Evolutionary conservation across 2,888 invertebrate species (phyloP), one percentile per base, ranked within the genome.

Genomic region (Cryptophagus acutangulus): DNA sequence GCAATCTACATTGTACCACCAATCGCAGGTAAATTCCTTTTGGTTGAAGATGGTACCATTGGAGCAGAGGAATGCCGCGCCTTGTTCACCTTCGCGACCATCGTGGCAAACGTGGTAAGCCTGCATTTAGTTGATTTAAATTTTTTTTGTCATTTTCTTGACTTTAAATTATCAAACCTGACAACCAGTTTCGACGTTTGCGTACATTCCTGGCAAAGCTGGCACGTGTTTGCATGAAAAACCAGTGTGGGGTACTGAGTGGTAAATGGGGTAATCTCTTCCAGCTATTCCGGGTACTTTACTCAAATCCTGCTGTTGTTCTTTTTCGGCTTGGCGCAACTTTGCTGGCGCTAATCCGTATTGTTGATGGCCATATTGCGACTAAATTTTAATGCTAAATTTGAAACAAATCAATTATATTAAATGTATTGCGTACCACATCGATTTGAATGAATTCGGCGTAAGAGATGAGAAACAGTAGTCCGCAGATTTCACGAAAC

Each of bases 1-100:
- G 56, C 90, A 90, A 61, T 89, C 82, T 0, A 89, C 88, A 63
- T 90, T 90, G 74, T 88, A 88, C 90, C 90, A 90, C 89, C 89
- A 90, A 64, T 90, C 90, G 56, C 90, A 90, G 2, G 86, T 79
- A 57, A 90, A 90, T 62, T 88, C 84, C 46, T 81, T 78, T 61
- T 90, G 90, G 69, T 87, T 87, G 69, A 90, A 90, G 43, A 90
- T 72, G 0, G 90, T 90, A 1, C 90, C 90, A 58, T 90, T 89
- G 36, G 87, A 82, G 69, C 90, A 90, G 2, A 90, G 77, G 70
- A 90, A 89, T 0, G 83, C 77, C 0, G 89, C 85, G 0, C 89
- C 88, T 58, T 87, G 85, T 55, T 86, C 78, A 1, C 89, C 87
- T 61, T 89, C 88, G 8, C 88, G 79, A 0, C 88, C 88, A 57